Conservation (phyloP, 2,888 invertebrate species). For the Leucophenga maculata region DNA sequence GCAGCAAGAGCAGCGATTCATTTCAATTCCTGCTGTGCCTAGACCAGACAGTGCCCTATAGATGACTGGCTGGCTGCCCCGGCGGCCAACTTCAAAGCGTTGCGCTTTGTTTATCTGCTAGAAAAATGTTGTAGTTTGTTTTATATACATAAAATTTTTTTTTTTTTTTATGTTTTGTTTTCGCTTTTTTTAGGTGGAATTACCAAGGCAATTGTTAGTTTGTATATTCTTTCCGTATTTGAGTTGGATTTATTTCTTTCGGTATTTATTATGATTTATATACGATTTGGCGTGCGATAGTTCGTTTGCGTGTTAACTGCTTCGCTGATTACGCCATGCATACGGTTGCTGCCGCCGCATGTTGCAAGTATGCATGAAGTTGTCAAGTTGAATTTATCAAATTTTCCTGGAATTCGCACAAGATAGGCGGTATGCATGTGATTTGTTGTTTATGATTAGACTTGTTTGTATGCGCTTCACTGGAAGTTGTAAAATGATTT, state of each 20-base stretch:
- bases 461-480: no score
- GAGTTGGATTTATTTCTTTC: conserved; percentile 2
- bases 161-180: no score
- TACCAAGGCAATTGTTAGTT: conserved; percentile 20
- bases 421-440: no score
- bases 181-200: conserved; percentile 6
- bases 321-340: no score
- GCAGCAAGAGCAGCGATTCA: neutral
- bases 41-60: no score
- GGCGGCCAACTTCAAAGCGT: conserved; percentile 18
- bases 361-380: no score
- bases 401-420: no score
- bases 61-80: neutral
- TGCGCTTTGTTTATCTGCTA: conserved; percentile 12
- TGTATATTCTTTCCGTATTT: no score
- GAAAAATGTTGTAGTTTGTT: conserved; percentile 4
- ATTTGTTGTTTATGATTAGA: no score
- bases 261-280: conserved; percentile 18
- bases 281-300: conserved; percentile 13
- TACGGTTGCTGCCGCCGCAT: no score
- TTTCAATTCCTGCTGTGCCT: conserved; percentile 10
- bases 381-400: no score
- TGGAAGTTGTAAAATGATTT: no score
- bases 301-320: neutral
- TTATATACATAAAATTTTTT: neutral